Percentiles rank a stretch among this genome's conserved stretches.
phyloP scores from a whole-genome alignment of 2,113 vertebrate species.

The Eidolon helvum region DNA sequence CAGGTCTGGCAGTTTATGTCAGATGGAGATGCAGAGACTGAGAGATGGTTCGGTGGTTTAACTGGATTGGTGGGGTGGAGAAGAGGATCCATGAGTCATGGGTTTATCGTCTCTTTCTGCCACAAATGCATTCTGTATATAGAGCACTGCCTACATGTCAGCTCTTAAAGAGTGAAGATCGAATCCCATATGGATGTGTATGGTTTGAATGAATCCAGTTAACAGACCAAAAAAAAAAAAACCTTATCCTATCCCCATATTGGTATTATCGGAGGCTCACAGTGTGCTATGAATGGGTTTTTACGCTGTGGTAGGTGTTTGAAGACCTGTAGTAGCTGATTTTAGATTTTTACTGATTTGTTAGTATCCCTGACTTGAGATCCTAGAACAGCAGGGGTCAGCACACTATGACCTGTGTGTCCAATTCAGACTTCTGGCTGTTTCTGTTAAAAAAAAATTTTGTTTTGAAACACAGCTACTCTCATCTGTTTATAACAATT shows the following conservation, averaged over 20 bases:
- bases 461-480: not conserved
- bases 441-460: not conserved
- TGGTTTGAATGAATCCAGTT: not conserved
- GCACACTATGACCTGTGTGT: not conserved
- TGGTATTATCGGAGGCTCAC: not conserved
- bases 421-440: not conserved
- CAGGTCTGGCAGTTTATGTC: not conserved
- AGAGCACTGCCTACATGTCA: not conserved
- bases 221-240: not conserved
- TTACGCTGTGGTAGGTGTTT: not conserved
- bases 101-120: not conserved
- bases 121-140: not conserved
- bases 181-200: not conserved
- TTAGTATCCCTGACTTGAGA: not conserved
- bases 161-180: not conserved
- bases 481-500: not conserved
- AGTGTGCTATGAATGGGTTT: not conserved
- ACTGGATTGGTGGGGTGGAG: not conserved
- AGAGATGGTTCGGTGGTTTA: not conserved
- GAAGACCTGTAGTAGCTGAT: not conserved
- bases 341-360: not conserved
- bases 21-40: not conserved
- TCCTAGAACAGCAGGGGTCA: not conserved
- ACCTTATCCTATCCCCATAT: not conserved
- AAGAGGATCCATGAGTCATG: not conserved